These are phyloP conservation scores for Pica pica DNA, from an alignment of 2,113 vertebrate genomes.

Conservation along the genomic window DNA sequence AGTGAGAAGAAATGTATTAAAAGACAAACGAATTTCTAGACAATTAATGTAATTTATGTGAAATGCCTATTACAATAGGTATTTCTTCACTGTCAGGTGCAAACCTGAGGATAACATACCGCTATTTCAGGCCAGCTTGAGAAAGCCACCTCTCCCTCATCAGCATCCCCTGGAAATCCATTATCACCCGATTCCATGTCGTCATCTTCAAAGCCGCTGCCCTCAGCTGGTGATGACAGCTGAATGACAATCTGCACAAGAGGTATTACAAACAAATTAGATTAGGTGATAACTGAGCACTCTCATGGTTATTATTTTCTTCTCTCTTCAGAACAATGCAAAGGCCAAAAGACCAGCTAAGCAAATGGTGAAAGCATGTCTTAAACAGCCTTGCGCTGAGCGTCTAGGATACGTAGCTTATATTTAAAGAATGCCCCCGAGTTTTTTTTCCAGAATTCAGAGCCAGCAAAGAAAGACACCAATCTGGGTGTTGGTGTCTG, in stretches of 20 bases:
- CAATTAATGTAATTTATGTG: neutral
- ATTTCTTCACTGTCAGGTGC: neutral
- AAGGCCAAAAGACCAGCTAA: neutral
- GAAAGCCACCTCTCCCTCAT: slow-evolving; percentile 66
- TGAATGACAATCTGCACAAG: slow-evolving; percentile 84
- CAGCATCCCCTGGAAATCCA: slow-evolving; percentile 73
- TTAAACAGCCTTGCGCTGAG: neutral
- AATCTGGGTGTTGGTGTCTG: neutral
- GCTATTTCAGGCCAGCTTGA: slow-evolving; percentile 67
- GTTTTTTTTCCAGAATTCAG: neutral
- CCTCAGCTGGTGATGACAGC: slow-evolving; percentile 74
- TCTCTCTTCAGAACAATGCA: neutral
- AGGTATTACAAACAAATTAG: slow-evolving; percentile 3
- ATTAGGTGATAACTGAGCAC: neutral
- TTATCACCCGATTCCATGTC: slow-evolving; percentile 83
- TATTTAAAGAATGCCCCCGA: neutral
- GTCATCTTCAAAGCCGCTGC: slow-evolving; percentile 82
- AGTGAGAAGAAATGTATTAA: neutral
- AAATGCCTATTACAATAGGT: neutral
- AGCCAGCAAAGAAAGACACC: neutral
- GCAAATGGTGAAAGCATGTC: neutral
- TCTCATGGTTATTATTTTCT: neutral
- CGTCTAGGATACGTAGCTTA: neutral
- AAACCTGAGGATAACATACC: slow-evolving; percentile 43
- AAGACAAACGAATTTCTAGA: neutral